Evolutionary conservation across 1,140 invertebrate species (phyloP).

Genomic region (Drosophila azteca): DNA sequence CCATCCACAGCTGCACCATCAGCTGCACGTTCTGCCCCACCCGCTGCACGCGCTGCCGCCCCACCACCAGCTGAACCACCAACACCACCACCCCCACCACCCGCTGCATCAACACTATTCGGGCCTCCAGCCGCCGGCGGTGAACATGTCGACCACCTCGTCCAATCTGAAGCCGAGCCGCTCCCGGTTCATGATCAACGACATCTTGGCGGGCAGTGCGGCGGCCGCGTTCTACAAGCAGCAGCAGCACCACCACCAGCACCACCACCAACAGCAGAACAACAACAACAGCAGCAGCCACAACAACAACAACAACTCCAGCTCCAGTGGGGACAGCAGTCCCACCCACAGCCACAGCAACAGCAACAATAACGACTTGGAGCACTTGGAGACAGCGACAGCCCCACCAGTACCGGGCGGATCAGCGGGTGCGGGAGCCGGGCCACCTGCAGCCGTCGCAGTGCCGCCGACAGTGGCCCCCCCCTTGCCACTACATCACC

Average conservation of each 20-base stretch:
- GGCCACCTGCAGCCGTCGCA: slow-evolving; percentile 18
- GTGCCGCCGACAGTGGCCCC: neutral
- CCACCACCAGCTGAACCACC: slow-evolving; percentile 1
- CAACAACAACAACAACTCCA: slow-evolving; percentile 42
- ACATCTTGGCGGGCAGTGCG: slow-evolving; percentile 88
- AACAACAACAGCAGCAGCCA: slow-evolving; percentile 41
- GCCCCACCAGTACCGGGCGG: slow-evolving; percentile 12
- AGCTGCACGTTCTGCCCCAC: slow-evolving; percentile 5
- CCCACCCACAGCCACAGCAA: slow-evolving; percentile 42
- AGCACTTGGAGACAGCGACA: slow-evolving; percentile 40
- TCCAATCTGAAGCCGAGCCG: slow-evolving; percentile 87
- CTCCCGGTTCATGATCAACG: slow-evolving; percentile 91
- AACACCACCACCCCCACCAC: slow-evolving; percentile 24
- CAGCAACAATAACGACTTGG: slow-evolving; percentile 25
- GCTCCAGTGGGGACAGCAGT: slow-evolving; percentile 35
- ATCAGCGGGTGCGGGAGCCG: neutral
- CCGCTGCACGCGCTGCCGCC: no score
- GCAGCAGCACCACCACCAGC: slow-evolving; percentile 64
- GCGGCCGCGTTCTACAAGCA: slow-evolving; percentile 77
- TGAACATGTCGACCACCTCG: slow-evolving; percentile 62
- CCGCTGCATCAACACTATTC: slow-evolving; percentile 19
- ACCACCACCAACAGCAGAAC: slow-evolving; percentile 56
- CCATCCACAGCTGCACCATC: slow-evolving; percentile 36
- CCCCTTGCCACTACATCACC: slow-evolving; percentile 35
- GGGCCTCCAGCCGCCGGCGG: slow-evolving; percentile 27